A percentile compares a stretch with the other conserved stretches of the same genome.
These are phyloP conservation scores for Engraulis encrasicolus DNA, from an alignment of 2,113 vertebrate species.

Conservation along the genomic window DNA sequence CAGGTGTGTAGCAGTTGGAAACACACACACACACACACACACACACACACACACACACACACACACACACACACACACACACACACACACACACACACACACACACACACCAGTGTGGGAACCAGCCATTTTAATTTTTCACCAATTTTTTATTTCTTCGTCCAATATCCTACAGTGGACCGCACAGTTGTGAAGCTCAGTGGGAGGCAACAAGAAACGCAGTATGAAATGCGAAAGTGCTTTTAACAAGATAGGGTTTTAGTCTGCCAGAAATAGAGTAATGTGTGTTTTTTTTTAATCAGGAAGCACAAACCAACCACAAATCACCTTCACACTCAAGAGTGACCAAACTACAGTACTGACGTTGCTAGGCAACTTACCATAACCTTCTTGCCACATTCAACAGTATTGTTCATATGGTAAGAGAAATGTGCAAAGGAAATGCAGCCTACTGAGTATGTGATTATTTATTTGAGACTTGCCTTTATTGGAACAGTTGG, in stretches of 20 bases:
- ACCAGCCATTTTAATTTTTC: background rate
- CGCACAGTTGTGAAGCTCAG: background rate
- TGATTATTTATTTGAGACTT: background rate
- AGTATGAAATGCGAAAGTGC: background rate
- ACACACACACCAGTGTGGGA: too few relatives aligned
- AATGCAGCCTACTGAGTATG: background rate
- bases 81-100: too few relatives aligned
- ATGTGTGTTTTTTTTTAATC: background rate
- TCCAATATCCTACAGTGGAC: background rate
- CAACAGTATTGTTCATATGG: too few relatives aligned
- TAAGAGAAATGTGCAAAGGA: background rate
- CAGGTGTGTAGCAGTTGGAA: background rate
- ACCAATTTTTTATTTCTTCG: background rate
- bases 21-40: too few relatives aligned
- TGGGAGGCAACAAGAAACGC: too few relatives aligned
- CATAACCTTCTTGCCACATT: too few relatives aligned
- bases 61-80: too few relatives aligned
- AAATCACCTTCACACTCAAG: background rate
- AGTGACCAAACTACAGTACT: background rate
- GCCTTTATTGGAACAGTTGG: background rate
- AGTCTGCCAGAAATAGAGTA: background rate
- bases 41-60: too few relatives aligned
- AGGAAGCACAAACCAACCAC: background rate
- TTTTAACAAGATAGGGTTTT: background rate
- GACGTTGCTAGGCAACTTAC: slow-evolving; percentile 14